phyloP scores from a whole-genome alignment of 2,888 invertebrate species.

The Hydroisotoma schaefferi region DNA sequence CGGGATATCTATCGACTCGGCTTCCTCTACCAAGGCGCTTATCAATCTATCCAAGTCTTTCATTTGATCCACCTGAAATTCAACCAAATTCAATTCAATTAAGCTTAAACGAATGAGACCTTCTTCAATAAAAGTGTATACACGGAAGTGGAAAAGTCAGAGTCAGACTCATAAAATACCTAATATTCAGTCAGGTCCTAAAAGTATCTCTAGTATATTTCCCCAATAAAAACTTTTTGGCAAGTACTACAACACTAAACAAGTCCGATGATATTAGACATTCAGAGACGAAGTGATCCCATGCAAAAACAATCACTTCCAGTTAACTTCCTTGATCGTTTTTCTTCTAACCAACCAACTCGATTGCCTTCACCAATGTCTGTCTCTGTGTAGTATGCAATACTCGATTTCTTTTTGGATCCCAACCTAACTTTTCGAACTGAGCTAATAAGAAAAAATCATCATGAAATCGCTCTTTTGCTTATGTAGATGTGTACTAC shows the following conservation, averaged over 20 bases:
- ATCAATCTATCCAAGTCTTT: constrained; percentile 48
- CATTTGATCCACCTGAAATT: constrained; percentile 44
- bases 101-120: too few species aligned
- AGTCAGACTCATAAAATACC: too few species aligned
- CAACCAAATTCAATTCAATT: background rate
- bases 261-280: background rate
- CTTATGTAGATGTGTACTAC: too few species aligned
- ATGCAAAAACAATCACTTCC: constrained; percentile 2
- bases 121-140: too few species aligned
- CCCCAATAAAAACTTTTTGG: background rate
- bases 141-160: too few species aligned
- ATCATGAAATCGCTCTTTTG: constrained; percentile 1
- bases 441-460: too few species aligned
- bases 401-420: too few species aligned
- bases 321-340: constrained; percentile 3
- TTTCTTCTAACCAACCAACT: background rate
- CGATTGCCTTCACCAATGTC: too few species aligned
- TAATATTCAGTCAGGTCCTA: too few species aligned
- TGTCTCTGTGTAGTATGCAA: too few species aligned
- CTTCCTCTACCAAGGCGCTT: constrained; percentile 45
- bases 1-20: constrained; percentile 55
- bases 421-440: too few species aligned
- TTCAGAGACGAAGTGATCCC: background rate
- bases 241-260: too few species aligned
- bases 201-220: background rate